Percentiles rank a stretch among this genome's conserved stretches.
These are phyloP conservation scores for Seriola quinqueradiata DNA, from an alignment of 2,113 vertebrate genomes.

Conservation along the genomic window DNA sequence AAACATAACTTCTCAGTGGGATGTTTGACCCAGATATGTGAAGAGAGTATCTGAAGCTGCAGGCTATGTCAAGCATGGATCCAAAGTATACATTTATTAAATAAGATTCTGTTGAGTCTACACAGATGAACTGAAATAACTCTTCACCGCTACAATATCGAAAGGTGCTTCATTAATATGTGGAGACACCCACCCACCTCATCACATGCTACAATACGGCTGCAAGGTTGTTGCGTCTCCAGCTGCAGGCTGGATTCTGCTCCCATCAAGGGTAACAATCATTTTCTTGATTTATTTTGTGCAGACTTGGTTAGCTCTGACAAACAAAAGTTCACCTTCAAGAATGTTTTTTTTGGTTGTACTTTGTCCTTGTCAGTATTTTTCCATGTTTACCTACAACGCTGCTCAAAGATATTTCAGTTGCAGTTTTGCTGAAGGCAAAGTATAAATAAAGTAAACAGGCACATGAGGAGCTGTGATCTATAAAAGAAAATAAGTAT, in stretches of 20 bases:
- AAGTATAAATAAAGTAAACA: constrained; percentile 48
- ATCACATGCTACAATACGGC: constrained; percentile 23
- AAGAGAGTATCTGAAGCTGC: constrained; percentile 44
- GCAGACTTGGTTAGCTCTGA: constrained; percentile 18
- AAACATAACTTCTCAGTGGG: constrained; percentile 52
- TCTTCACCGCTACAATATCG: constrained; percentile 6
- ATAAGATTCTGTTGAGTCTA: constrained; percentile 42
- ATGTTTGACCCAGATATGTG: constrained; percentile 61
- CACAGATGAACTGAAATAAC: constrained; percentile 30
- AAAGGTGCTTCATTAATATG: constrained; percentile 22
- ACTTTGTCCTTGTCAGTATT: constrained; percentile 15
- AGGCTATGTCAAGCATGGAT: constrained; percentile 33
- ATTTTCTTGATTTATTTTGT: constrained; percentile 43
- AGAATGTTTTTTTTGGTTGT: background rate
- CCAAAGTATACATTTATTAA: constrained; percentile 18
- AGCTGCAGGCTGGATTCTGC: constrained; percentile 30
- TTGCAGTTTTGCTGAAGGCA: constrained; percentile 30
- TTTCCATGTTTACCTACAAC: constrained; percentile 30
- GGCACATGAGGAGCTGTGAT: constrained; percentile 11
- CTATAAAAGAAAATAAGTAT: constrained; percentile 7
- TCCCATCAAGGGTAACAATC: constrained; percentile 43
- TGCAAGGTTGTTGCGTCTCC: constrained; percentile 34
- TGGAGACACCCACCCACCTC: constrained; percentile 19
- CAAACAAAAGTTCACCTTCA: constrained; percentile 45
- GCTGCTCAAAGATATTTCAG: constrained; percentile 6